phyloP scores from a whole-genome alignment of 2,797 vertebrate genomes.

The Pelobates cultripes region DNA sequence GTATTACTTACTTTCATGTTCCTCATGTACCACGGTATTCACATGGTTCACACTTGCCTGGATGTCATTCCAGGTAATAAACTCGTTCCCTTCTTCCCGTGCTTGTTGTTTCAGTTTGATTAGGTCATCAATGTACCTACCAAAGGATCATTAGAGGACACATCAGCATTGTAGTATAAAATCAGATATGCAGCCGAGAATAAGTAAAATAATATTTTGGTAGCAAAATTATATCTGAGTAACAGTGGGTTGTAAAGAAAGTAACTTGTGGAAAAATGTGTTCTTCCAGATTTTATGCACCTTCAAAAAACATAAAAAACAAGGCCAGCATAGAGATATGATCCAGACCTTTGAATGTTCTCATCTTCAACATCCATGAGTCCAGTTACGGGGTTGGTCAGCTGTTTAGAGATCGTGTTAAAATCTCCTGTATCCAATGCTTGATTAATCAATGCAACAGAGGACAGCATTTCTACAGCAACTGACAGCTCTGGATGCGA shows the following conservation, averaged over 20 bases:
- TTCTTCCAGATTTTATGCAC: too few species aligned
- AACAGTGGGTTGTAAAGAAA: too few species aligned
- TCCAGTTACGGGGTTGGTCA: conserved; percentile 87
- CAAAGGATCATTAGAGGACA: not conserved
- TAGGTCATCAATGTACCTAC: conserved; percentile 93
- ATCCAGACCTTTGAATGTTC: conserved; percentile 86
- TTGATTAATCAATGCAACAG: conserved; percentile 93
- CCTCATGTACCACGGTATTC: conserved; percentile 86
- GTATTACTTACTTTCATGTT: conserved; percentile 87
- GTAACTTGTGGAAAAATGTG: too few species aligned
- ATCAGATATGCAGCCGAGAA: too few species aligned
- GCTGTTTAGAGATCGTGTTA: conserved; percentile 85
- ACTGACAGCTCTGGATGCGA: conserved; percentile 91
- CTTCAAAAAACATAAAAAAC: too few species aligned
- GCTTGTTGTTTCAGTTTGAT: conserved; percentile 84
- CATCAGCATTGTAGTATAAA: not conserved
- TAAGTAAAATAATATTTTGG: too few species aligned
- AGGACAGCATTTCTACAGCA: conserved; percentile 96
- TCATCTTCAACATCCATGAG: conserved; percentile 94
- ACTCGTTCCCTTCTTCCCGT: conserved; percentile 77
- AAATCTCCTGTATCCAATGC: conserved; percentile 87
- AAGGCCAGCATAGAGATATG: too few species aligned
- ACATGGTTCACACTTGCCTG: conserved; percentile 91
- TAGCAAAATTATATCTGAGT: too few species aligned
- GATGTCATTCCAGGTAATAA: conserved; percentile 96